Conservation (phyloP, 1,140 invertebrate species). For the Zaprionus lachaisei region DNA sequence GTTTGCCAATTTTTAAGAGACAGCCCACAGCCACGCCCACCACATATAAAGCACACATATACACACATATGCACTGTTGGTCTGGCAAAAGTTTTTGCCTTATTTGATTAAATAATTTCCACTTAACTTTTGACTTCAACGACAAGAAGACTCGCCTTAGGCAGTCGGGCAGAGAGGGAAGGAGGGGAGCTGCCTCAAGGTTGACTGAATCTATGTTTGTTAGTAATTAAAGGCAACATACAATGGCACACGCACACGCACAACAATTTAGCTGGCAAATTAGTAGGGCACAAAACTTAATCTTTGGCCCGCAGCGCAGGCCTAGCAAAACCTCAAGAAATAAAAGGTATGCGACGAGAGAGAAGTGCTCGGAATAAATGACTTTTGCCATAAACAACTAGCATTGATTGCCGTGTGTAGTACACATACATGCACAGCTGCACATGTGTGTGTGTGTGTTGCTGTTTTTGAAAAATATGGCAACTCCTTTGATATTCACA, state of each 20-base stretch:
- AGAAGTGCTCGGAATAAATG: slow-evolving; percentile 52
- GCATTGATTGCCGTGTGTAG: slow-evolving; percentile 62
- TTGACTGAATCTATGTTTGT: slow-evolving; percentile 24
- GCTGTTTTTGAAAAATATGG: slow-evolving; percentile 60
- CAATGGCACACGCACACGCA: slow-evolving; percentile 22
- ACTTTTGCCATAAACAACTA: slow-evolving; percentile 68
- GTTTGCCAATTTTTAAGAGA: slow-evolving; percentile 65
- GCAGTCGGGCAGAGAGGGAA: not conserved
- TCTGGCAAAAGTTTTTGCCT: slow-evolving; percentile 57
- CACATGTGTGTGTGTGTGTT: slow-evolving; percentile 14
- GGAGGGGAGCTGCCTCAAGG: slow-evolving; percentile 11
- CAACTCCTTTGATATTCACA: slow-evolving; percentile 59
- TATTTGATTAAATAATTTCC: slow-evolving; percentile 83
- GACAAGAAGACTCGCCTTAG: slow-evolving; percentile 20
- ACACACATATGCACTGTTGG: slow-evolving; percentile 18
- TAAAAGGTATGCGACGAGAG: slow-evolving; percentile 49
- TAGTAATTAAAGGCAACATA: slow-evolving; percentile 68
- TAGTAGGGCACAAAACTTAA: slow-evolving; percentile 76
- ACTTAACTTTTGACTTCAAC: slow-evolving; percentile 72
- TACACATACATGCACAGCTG: slow-evolving; percentile 3
- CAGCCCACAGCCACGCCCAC: slow-evolving; percentile 25
- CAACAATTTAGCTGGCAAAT: slow-evolving; percentile 68
- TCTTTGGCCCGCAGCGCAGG: slow-evolving; percentile 49
- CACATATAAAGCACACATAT: not conserved
- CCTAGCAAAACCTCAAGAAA: slow-evolving; percentile 44